These are phyloP conservation scores for Atta cephalotes DNA, from an alignment of 1,140 invertebrate species.

Conservation along the genomic window DNA sequence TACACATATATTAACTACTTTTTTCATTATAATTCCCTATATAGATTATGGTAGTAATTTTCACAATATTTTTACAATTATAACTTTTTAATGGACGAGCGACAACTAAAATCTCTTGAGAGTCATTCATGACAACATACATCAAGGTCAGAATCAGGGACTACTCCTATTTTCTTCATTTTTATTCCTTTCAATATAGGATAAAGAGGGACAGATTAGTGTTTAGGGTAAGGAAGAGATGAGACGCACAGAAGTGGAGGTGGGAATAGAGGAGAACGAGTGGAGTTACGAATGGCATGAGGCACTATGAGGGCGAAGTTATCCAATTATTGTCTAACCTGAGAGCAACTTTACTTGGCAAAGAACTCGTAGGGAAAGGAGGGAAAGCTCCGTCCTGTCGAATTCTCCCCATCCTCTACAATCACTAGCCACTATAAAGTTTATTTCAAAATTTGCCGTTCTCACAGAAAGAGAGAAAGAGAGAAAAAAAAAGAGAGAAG, in stretches of 20 bases:
- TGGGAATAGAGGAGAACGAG: constrained; percentile 48
- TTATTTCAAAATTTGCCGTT: constrained; percentile 83
- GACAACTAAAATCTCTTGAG: too few relatives aligned
- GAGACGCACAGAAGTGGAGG: constrained; percentile 40
- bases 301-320: constrained; percentile 83
- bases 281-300: constrained; percentile 70
- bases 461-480: constrained; percentile 37
- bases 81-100: too few relatives aligned
- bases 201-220: constrained; percentile 50
- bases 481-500: constrained; percentile 43
- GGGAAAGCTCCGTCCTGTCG: constrained; percentile 73
- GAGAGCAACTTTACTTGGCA: constrained; percentile 85
- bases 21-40: too few relatives aligned
- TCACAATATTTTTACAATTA: too few relatives aligned
- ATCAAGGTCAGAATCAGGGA: too few relatives aligned
- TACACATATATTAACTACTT: not conserved
- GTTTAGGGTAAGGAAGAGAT: constrained; percentile 56
- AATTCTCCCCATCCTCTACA: constrained; percentile 75
- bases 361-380: constrained; percentile 70
- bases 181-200: constrained; percentile 75
- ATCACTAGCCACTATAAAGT: constrained; percentile 84
- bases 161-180: too few relatives aligned
- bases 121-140: too few relatives aligned
- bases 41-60: too few relatives aligned
- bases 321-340: constrained; percentile 87